Evolutionary conservation across 1,140 invertebrate genomes (phyloP).

Genomic region (Drosophila kanapiae): DNA sequence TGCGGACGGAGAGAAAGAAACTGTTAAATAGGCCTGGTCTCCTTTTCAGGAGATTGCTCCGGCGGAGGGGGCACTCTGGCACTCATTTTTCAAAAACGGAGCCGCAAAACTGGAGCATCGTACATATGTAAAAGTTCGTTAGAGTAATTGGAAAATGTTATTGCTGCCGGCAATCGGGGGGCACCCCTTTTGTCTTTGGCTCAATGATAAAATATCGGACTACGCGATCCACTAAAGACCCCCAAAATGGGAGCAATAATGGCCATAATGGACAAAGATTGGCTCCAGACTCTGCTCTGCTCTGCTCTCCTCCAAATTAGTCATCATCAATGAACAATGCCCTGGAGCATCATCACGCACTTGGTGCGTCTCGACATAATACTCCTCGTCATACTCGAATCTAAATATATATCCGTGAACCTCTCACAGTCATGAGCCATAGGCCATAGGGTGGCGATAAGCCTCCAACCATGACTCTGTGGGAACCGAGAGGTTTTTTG

Average conservation of each 20-base stretch:
- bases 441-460: slow-evolving; percentile 2
- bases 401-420: slow-evolving; percentile 24
- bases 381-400: slow-evolving; percentile 7
- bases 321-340: slow-evolving; percentile 52
- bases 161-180: background rate
- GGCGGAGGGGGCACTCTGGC: no score
- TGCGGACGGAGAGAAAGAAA: slow-evolving; percentile 11
- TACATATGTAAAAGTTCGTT: slow-evolving; percentile 56
- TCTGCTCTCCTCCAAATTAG: slow-evolving; percentile 31
- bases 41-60: slow-evolving; percentile 17
- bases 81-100: slow-evolving; percentile 56
- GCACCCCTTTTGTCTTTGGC: slow-evolving; percentile 30
- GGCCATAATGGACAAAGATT: slow-evolving; percentile 31
- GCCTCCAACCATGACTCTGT: slow-evolving; percentile 11
- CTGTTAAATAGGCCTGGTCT: slow-evolving; percentile 42
- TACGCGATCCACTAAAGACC: slow-evolving; percentile 55
- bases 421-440: slow-evolving; percentile 20
- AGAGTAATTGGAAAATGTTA: slow-evolving; percentile 63
- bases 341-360: slow-evolving; percentile 24
- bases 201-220: slow-evolving; percentile 64
- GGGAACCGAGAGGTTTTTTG: slow-evolving; percentile 22
- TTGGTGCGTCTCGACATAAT: background rate
- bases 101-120: slow-evolving; percentile 56
- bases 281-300: background rate
- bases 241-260: slow-evolving; percentile 64